A percentile compares a stretch with the other conserved stretches of the same genome.
phyloP scores from a whole-genome alignment of 2,797 vertebrate species.

The Sylvilagus floridanus region DNA sequence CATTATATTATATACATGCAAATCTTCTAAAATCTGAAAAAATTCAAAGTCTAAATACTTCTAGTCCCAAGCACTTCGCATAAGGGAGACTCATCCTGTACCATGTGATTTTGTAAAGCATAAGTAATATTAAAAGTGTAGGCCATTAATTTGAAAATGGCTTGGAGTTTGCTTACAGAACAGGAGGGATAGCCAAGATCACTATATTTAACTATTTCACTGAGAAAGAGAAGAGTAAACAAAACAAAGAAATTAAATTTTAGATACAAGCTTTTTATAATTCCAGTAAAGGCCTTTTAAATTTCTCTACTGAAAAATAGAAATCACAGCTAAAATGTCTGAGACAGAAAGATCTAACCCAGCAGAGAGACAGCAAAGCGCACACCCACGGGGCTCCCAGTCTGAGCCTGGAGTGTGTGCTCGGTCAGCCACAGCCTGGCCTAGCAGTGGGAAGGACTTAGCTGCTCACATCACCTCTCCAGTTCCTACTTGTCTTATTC shows the following conservation, averaged over 20 bases:
- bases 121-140: too few species aligned
- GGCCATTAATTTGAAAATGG: neutral
- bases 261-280: slow-evolving; percentile 31
- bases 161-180: slow-evolving; percentile 48
- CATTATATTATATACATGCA: too few species aligned
- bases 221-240: slow-evolving; percentile 11
- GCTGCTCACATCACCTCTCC: neutral
- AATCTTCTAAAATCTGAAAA: too few species aligned
- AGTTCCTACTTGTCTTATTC: neutral
- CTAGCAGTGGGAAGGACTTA: neutral
- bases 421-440: neutral
- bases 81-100: too few species aligned
- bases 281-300: slow-evolving; percentile 36
- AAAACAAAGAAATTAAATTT: slow-evolving; percentile 42
- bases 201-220: slow-evolving; percentile 37
- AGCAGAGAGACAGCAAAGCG: neutral
- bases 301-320: slow-evolving; percentile 51
- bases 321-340: neutral
- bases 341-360: slow-evolving; percentile 1
- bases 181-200: neutral
- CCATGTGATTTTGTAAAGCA: too few species aligned
- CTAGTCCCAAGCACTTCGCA: too few species aligned
- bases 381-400: neutral
- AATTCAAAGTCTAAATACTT: too few species aligned
- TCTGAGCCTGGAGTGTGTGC: neutral